These are phyloP conservation scores for Venturia canescens DNA, from an alignment of 1,140 invertebrate genomes.

Conservation along the genomic window DNA sequence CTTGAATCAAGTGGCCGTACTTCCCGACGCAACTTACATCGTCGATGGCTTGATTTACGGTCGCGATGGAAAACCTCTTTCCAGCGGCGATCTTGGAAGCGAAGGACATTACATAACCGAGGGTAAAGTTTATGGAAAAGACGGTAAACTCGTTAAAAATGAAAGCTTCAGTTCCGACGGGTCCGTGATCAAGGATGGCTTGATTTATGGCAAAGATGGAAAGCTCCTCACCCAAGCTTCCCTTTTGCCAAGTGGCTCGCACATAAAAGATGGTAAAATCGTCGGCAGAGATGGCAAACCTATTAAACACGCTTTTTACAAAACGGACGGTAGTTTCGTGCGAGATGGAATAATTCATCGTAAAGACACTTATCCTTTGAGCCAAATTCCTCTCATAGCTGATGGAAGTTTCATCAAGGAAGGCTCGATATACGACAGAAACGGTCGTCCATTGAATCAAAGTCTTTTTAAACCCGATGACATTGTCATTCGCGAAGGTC, in stretches of 20 bases:
- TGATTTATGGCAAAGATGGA: slow-evolving; percentile 69
- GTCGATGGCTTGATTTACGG: slow-evolving; percentile 71
- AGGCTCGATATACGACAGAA: slow-evolving; percentile 66
- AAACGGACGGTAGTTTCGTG: slow-evolving; percentile 70
- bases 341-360: slow-evolving; percentile 70
- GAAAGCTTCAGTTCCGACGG: slow-evolving; percentile 72
- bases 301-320: slow-evolving; percentile 71
- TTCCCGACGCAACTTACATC: slow-evolving; percentile 70
- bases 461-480: slow-evolving; percentile 70
- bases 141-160: slow-evolving; percentile 71
- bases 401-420: slow-evolving; percentile 69
- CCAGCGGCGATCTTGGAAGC: slow-evolving; percentile 66
- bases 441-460: slow-evolving; percentile 65
- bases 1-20: slow-evolving; percentile 62
- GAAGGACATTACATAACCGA: slow-evolving; percentile 67
- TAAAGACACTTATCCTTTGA: slow-evolving; percentile 65
- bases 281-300: slow-evolving; percentile 71
- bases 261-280: slow-evolving; percentile 71
- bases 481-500: slow-evolving; percentile 69
- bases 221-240: slow-evolving; percentile 72
- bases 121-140: slow-evolving; percentile 72
- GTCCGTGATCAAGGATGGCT: slow-evolving; percentile 69
- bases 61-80: slow-evolving; percentile 64
- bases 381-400: slow-evolving; percentile 70
- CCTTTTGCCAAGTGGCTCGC: slow-evolving; percentile 68